phyloP scores from a whole-genome alignment of 2,888 invertebrate species.

The Pollenia amentaria region DNA sequence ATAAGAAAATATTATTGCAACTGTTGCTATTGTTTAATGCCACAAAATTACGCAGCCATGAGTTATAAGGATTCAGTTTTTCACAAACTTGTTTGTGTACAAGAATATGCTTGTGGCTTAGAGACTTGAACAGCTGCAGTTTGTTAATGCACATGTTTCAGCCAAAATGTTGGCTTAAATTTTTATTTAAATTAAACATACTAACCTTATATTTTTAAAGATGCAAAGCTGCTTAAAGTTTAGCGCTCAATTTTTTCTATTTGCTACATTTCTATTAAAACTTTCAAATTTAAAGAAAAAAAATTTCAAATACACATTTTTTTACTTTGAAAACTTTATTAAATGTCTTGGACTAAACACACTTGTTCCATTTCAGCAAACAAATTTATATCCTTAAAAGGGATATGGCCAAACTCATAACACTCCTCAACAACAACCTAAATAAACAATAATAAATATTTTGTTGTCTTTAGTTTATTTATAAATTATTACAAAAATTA shows the following conservation, averaged over 20 bases:
- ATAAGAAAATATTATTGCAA: conserved; percentile 62
- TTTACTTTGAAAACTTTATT: not conserved
- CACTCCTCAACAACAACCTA: conserved; percentile 21
- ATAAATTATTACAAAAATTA: conserved; percentile 68
- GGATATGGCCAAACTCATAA: not conserved
- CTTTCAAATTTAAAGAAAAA: too few species aligned
- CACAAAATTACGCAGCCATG: conserved; percentile 25
- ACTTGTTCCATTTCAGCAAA: conserved; percentile 1
- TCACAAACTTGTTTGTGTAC: not conserved
- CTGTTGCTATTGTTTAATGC: conserved; percentile 55
- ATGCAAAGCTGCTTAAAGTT: too few species aligned
- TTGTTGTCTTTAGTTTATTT: conserved; percentile 50
- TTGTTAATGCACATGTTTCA: conserved; percentile 26
- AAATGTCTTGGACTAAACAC: conserved; percentile 24
- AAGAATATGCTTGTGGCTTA: not conserved
- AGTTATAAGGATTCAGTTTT: too few species aligned
- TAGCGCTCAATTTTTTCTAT: too few species aligned
- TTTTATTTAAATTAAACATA: too few species aligned
- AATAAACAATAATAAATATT: conserved; percentile 62
- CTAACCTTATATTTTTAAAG: too few species aligned
- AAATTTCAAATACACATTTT: not conserved
- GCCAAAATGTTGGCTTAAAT: not conserved
- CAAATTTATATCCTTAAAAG: conserved; percentile 10
- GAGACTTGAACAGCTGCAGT: not conserved
- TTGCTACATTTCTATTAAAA: not conserved